phyloP scores from a whole-genome alignment of 2,888 invertebrate genomes.

The Tridacna crocea region DNA sequence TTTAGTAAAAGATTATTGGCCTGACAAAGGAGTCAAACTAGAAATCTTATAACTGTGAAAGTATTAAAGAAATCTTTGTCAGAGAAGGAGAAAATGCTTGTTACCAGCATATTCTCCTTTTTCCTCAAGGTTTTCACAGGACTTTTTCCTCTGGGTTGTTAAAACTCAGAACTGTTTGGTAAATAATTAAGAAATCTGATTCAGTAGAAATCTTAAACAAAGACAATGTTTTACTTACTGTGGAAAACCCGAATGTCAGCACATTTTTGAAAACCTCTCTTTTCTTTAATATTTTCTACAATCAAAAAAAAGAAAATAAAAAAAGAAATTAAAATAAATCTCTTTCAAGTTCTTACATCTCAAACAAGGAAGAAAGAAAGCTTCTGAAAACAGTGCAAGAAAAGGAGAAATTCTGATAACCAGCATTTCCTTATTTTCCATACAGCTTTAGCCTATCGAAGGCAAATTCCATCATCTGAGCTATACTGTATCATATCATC shows the following conservation, averaged over 20 bases:
- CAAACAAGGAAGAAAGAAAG: not conserved
- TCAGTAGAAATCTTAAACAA: not conserved
- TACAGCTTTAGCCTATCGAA: too few species aligned
- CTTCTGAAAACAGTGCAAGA: not conserved
- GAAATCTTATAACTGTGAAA: too few species aligned
- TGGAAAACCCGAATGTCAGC: constrained; percentile 64
- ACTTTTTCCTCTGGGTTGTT: too few species aligned
- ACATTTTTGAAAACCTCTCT: constrained; percentile 63
- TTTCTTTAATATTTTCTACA: constrained; percentile 62
- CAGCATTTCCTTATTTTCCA: not conserved
- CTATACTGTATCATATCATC: too few species aligned
- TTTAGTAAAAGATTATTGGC: too few species aligned
- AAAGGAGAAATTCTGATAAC: not conserved
- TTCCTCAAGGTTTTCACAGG: too few species aligned
- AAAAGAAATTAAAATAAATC: not conserved
- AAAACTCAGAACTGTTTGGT: too few species aligned
- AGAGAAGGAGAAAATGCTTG: too few species aligned
- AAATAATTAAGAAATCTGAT: not conserved
- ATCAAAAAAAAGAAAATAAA: constrained; percentile 11
- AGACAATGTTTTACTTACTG: constrained; percentile 40
- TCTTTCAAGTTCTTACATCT: not conserved
- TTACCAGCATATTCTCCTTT: too few species aligned
- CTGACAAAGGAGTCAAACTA: too few species aligned
- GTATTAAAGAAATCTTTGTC: too few species aligned
- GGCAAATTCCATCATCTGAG: too few species aligned